Base-by-base conservation (phyloP, 2,797 vertebrate species). In the Typhlichthys subterraneus region DNA sequence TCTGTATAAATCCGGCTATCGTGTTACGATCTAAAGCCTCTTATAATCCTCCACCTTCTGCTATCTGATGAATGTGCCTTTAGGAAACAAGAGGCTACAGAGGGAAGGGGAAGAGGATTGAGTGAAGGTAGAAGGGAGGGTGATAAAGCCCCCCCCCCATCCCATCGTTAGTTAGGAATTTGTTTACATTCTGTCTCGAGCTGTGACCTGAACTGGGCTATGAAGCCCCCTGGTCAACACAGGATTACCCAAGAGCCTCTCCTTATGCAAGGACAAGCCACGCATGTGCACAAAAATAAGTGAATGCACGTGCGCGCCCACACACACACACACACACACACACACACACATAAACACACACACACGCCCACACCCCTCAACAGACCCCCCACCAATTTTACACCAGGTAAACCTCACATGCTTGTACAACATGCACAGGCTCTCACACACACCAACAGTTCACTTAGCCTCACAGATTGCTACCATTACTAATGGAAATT, bases 131-230 rank as follows among this genome's bases (percentile, higher is more conserved):
- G 52, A 46, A 12, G 66, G 14, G 38, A 19, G n/a, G 46, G 19
- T 38, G 47, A 48, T 57, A 42, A 57, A 50, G 19, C 42, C 76
- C 69, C 72, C 73, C 75, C 77, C 77, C 76, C 80, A 70, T 86
- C 79, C 84, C 81, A 87, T 92, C 80, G 80, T 92, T 92, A 91
- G 88, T 88, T 82, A 88, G 89, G 89, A 92, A 92, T 93, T 89
- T 92, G 89, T 92, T 92, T 92, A 88, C 87, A 63, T 87, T 87
- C 29, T 6, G 89, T 89, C 87, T 90, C 64, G 72, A 87, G 84
- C 78, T 47, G 54, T 91, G 89, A 91, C 91, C 91, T 89, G 83
- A 88, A 90, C 90, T 91, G 88, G 88, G 84, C 81, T 81, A 85
- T 75, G 76, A 86, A 92, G 86, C 87, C 90, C 85, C 89, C 86